Evolutionary conservation across 2,113 vertebrate species (phyloP).

Genomic region (Hylia prasina): DNA sequence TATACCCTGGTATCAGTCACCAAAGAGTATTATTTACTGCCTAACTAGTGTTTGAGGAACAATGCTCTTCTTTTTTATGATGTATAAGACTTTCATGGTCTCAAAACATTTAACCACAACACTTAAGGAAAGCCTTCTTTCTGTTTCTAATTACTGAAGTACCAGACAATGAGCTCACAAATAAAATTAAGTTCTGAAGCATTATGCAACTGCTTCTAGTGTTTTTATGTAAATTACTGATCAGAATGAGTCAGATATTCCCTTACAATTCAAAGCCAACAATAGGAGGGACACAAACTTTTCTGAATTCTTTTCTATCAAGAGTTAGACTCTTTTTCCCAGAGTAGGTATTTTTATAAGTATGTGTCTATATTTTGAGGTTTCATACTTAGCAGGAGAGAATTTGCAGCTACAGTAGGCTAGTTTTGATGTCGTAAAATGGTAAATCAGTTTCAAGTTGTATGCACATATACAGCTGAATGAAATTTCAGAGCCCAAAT

Average conservation of each 20-base stretch:
- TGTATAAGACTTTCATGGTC: background rate
- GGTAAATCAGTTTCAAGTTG: background rate
- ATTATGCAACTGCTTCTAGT: slow-evolving; percentile 16
- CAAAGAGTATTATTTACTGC: background rate
- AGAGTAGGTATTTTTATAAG: background rate
- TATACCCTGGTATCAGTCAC: background rate
- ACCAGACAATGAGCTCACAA: slow-evolving; percentile 46
- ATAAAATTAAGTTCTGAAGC: slow-evolving; percentile 45
- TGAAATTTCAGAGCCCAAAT: background rate
- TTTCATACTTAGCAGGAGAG: background rate
- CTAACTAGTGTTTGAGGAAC: background rate
- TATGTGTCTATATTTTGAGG: background rate
- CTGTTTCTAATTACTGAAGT: slow-evolving; percentile 47
- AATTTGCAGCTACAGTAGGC: background rate
- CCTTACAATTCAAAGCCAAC: slow-evolving; percentile 6
- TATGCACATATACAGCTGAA: background rate
- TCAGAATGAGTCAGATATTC: slow-evolving; percentile 47
- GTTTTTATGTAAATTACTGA: slow-evolving; percentile 63
- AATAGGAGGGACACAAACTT: background rate
- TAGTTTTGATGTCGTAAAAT: background rate
- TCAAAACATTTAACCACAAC: background rate
- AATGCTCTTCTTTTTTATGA: background rate
- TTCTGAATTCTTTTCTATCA: background rate
- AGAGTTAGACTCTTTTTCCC: background rate
- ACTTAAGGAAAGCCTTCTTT: slow-evolving; percentile 3